These are phyloP conservation scores for Synanthedon vespiformis DNA, from an alignment of 2,888 invertebrate genomes.

Conservation along the genomic window DNA sequence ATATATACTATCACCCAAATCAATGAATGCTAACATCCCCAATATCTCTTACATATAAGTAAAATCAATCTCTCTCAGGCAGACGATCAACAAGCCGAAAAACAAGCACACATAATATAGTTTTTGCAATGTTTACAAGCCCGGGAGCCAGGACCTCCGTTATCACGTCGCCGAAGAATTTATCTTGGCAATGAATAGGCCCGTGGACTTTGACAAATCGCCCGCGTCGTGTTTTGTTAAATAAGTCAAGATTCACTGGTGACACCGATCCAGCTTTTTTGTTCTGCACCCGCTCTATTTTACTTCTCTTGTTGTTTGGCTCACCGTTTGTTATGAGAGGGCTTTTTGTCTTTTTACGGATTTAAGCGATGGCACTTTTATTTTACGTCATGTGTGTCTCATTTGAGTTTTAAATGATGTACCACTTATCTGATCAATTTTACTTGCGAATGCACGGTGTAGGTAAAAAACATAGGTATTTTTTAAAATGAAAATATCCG, in stretches of 20 bases:
- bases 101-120: neutral
- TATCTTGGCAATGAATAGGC: conserved; percentile 44
- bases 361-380: neutral
- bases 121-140: conserved; percentile 3
- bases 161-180: conserved; percentile 43
- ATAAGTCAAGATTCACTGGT: conserved; percentile 31
- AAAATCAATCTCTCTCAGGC: neutral
- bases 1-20: too few species aligned
- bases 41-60: too few species aligned
- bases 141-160: conserved; percentile 10
- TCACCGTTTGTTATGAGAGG: conserved; percentile 13
- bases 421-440: neutral
- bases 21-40: too few species aligned
- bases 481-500: too few species aligned
- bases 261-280: conserved; percentile 17
- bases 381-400: neutral
- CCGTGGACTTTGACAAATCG: conserved; percentile 48
- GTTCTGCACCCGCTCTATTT: conserved; percentile 15
- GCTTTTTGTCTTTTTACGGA: conserved; percentile 11
- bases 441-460: neutral
- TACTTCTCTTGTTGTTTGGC: conserved; percentile 4
- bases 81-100: neutral
- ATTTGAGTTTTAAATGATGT: conserved; percentile 1
- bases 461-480: too few species aligned
- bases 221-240: conserved; percentile 40